phyloP scores from a whole-genome alignment of 2,888 invertebrate species.

The Andrena trimmerana region DNA sequence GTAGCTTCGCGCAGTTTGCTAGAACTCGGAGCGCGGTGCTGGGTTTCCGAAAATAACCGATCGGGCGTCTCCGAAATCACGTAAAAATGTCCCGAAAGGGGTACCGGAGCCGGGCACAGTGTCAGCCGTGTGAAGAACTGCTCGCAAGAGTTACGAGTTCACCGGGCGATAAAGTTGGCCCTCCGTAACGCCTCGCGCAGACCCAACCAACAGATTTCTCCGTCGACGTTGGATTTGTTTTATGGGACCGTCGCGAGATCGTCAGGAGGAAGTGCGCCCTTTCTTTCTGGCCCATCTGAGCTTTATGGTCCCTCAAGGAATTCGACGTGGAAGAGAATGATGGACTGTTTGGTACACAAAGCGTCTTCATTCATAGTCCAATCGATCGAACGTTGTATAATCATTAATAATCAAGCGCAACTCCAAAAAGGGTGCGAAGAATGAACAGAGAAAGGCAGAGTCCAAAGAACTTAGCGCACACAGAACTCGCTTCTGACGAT shows the following conservation, averaged over 20 bases:
- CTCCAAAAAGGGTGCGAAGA: no score
- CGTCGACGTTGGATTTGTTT: constrained; percentile 83
- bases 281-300: constrained; percentile 81
- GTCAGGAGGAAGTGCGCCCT: constrained; percentile 76
- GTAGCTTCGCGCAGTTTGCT: not conserved
- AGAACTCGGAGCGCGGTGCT: constrained; percentile 4
- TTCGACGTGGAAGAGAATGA: constrained; percentile 73
- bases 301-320: constrained; percentile 82
- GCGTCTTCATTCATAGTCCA: not conserved
- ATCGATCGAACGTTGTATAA: not conserved
- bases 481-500: not conserved
- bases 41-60: constrained; percentile 69
- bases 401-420: not conserved
- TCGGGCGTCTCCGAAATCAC: constrained; percentile 66
- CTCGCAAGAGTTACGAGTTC: constrained; percentile 83
- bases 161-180: constrained; percentile 82
- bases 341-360: constrained; percentile 43
- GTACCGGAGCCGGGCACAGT: constrained; percentile 44
- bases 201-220: constrained; percentile 79
- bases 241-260: constrained; percentile 73
- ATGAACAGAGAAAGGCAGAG: not conserved
- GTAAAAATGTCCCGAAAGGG: constrained; percentile 60
- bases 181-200: constrained; percentile 76
- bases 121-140: constrained; percentile 68
- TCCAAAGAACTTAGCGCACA: not conserved